Base-by-base conservation (phyloP, 2,888 invertebrate species). In the Tenthredo mesomela region DNA sequence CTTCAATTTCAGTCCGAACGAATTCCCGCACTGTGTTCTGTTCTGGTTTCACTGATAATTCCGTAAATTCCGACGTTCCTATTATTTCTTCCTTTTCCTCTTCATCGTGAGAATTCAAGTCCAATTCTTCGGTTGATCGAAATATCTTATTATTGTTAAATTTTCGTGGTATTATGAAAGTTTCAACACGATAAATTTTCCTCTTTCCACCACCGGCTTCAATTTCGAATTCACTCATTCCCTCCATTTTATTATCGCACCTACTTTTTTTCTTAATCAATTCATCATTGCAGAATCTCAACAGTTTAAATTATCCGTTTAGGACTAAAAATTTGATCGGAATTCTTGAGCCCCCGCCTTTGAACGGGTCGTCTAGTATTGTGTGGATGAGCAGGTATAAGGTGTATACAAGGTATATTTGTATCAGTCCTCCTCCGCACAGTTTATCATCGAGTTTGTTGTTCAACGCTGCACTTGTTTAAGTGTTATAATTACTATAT, bases 151-250 rank as follows among this genome's bases (percentile, higher is more conserved):
- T 84, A 71, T 86, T 87, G 2, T 40, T 61, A 4, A 86, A 77
- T 4, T 84, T 86, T 67, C 67, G 5, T 0, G 92, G 92, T 67
- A 91, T 87, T 84, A 92, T 91, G 54, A 90, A 92, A 37, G 91
- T 89, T 85, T 92, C 91, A 0, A 90, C 90, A 84, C 88, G 87
- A 73, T 90, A 92, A 18, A 33, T 85, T 58, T 73, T 70, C 18
- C 37, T 37, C 21, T 37, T 37, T 18, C 18, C 80, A 18, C 1
- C 21, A 43, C 15, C 58, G 7, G 7, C 58, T 15, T 80, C 80
- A n/a, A 43, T 43, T 40, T 73, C 73, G 43, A 43, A 40, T 12
- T 67, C 67, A 33, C 12, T 73, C n/a, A 18, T 18, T 33, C 2
- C 29, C 25, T 77, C 50, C 54, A 77, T 77, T 50, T 50, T 77